Evolutionary conservation across 2,113 vertebrate species (phyloP), one percentile per base, ranked within the genome.

Genomic region (Ophthalmotilapia sp.): DNA sequence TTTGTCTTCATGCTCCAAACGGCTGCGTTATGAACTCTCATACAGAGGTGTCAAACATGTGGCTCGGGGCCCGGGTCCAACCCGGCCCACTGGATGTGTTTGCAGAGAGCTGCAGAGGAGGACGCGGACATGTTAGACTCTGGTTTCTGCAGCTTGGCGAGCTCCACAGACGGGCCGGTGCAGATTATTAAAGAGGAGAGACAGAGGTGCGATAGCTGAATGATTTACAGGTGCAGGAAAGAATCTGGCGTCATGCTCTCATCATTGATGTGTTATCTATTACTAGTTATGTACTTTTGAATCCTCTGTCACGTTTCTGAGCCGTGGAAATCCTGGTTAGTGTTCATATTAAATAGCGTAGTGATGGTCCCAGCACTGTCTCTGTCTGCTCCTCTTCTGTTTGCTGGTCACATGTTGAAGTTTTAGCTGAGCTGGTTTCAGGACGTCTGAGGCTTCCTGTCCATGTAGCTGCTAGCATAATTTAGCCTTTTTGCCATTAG

Each of bases 291-390:
- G 38, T 10, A 14, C 65, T 21, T 42, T 15, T 17, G 65, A 42
- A 45, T 45, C 5, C 38, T 73, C 21, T 15, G 3, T 0, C 21
- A 15, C 19, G 36, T 68, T 40, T 38, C 0, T 45, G 0, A 45
- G 65, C 0, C 0, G 19, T 42, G 1, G 40, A 45, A 15, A 11
- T 47, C 42, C 38, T 26, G 38, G 13, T 26, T 26, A 47, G 68
- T 9, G 65, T 17, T 73, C 21, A 45, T 73, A 45, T 45, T 47
- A 47, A 47, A 19, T 19, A 29, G 17, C 4, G 6, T 17, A 9
- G 21, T 0, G 7, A 42, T 21, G 14, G 56, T 60, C 29, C 14
- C 26, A 58, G 8, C 7, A 31, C 56, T 31, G 62, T 4, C 10
- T 60, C 58, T 31, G 31, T 19, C 56, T 65, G 31, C 60, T 38